These are phyloP conservation scores for Eupristina koningsbergeri DNA, from an alignment of 1,140 invertebrate genomes.

Conservation along the genomic window DNA sequence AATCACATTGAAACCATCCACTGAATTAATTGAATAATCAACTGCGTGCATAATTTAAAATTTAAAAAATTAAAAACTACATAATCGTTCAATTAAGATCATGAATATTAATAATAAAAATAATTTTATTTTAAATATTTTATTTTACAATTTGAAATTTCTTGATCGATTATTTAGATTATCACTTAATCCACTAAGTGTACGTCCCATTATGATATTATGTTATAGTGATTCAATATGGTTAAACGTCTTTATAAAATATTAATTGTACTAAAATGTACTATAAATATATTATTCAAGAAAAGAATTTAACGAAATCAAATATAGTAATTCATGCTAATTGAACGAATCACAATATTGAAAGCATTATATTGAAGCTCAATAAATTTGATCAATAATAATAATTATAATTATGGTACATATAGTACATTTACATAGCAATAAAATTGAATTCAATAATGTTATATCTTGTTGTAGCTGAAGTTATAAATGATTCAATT, in stretches of 20 bases:
- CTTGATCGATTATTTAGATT: not conserved
- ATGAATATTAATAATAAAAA: too few relatives aligned
- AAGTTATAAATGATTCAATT: not conserved
- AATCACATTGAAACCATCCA: too few relatives aligned
- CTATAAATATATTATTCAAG: not conserved
- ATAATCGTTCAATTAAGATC: too few relatives aligned
- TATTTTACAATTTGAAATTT: not conserved
- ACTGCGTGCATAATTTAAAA: too few relatives aligned
- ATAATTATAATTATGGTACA: not conserved
- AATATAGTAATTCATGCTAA: not conserved
- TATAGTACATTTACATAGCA: not conserved
- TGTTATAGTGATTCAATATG: not conserved
- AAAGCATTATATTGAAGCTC: not conserved
- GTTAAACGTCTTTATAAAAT: not conserved
- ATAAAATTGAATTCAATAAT: not conserved
- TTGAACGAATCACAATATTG: not conserved
- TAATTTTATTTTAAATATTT: too few relatives aligned
- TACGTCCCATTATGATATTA: not conserved
- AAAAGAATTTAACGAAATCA: not conserved
- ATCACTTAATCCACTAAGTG: not conserved
- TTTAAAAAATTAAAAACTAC: too few relatives aligned
- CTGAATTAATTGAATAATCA: too few relatives aligned
- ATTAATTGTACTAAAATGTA: not conserved
- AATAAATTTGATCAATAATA: not conserved
- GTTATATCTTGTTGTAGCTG: not conserved